Conservation (phyloP, 2,888 invertebrate species). For the Epirrhoe tristata region DNA sequence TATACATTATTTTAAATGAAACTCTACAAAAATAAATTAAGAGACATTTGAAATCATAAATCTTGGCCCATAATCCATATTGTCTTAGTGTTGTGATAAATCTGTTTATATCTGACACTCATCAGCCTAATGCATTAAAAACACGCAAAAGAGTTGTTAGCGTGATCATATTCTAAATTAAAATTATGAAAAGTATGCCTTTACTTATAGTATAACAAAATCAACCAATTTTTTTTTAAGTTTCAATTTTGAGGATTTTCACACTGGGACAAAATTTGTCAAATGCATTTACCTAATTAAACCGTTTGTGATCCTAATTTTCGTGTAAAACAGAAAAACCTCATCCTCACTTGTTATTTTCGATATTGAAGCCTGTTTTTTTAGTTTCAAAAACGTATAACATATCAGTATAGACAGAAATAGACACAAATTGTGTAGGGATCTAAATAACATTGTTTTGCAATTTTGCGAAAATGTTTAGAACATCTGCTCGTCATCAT, state of each 20-base stretch:
- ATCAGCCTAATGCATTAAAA: background rate
- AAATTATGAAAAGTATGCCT: background rate
- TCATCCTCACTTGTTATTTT: too few relatives aligned
- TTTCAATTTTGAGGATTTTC: too few relatives aligned
- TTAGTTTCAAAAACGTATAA: too few relatives aligned
- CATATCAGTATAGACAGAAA: too few relatives aligned
- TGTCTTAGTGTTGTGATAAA: background rate
- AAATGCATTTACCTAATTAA: too few relatives aligned
- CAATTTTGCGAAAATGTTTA: constrained; percentile 51
- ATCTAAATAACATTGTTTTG: too few relatives aligned
- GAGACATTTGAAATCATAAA: too few relatives aligned
- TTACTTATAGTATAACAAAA: background rate
- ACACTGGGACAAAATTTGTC: too few relatives aligned
- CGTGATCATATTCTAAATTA: background rate
- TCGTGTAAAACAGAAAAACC: too few relatives aligned
- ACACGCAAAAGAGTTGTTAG: background rate
- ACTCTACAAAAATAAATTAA: background rate
- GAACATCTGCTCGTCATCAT: constrained; percentile 50
- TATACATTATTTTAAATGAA: background rate
- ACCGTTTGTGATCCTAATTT: too few relatives aligned
- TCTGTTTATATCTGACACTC: background rate
- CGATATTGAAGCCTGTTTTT: too few relatives aligned
- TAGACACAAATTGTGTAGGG: too few relatives aligned
- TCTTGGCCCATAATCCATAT: background rate
- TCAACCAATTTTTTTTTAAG: background rate